Evolutionary conservation across 2,888 invertebrate genomes (phyloP), one percentile per base, ranked within the genome.

Genomic region (Oxycera nigricornis): DNA sequence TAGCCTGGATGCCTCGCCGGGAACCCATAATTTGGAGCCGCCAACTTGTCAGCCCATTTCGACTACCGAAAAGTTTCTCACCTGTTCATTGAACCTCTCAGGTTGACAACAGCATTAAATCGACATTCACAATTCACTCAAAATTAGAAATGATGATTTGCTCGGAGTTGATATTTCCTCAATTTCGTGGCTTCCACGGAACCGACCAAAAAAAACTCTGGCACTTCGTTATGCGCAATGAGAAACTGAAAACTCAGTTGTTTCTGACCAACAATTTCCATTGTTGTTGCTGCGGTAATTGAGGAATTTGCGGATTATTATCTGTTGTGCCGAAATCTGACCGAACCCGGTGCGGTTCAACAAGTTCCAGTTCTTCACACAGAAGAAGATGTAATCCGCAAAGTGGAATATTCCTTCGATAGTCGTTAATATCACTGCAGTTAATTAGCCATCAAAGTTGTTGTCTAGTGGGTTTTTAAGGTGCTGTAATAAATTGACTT

Each of bases 251-350:
- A 55, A 20, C 24, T 55, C 24, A 55, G 3, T 55, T 55, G 52
- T 55, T 20, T 24, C 17, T 20, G 11, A 9, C 52, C 7, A 55
- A 6, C 11, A 55, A 55, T n/a, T 55, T 55, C 2, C 24, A 24
- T 55, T 20, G 24, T 55, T 55, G 52, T 55, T 55, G 52, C 52
- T 55, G 24, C 20, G 52, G 52, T 55, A 55, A 55, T 55, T 55
- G 52, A 46, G 6, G 52, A 22, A 22, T 20, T 55, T 55, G 22
- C 52, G 52, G 7, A 3, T 17, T 55, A 55, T 55, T 24, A 4
- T 55, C 24, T 55, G 20, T 17, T 55, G 52, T 22, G 9, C 17
- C 20, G 20, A 55, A 55, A 55, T 55, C 52, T 20, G 52, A 11
- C 52, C 11, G 52, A 3, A 17, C 17, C 20, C 20, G 24, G 20